Percentiles rank a stretch among this genome's conserved stretches.
These are phyloP conservation scores for Leptinotarsa rubiginosa DNA, from an alignment of 2,888 invertebrate species.

Conservation along the genomic window DNA sequence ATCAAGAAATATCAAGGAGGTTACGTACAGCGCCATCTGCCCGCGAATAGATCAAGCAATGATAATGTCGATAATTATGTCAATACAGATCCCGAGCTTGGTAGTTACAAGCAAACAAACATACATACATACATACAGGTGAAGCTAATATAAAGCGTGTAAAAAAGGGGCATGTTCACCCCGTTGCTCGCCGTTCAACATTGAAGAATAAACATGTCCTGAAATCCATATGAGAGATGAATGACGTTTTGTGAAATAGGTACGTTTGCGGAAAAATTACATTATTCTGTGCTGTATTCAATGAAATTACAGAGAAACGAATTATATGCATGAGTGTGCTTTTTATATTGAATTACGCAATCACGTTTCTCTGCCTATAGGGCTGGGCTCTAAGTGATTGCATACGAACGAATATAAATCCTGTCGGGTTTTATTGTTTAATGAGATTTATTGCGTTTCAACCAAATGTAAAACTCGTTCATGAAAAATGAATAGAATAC, in stretches of 20 bases:
- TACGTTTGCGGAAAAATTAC: constrained; percentile 18
- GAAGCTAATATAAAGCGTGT: too few species aligned
- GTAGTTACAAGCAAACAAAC: too few species aligned
- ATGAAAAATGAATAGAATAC: background rate
- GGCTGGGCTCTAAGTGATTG: constrained; percentile 32
- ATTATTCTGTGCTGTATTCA: constrained; percentile 20
- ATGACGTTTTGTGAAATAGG: constrained; percentile 9
- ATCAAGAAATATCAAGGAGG: too few species aligned
- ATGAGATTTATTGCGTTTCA: constrained; percentile 8
- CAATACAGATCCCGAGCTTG: too few species aligned
- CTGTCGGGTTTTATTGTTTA: constrained; percentile 18
- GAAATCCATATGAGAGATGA: background rate
- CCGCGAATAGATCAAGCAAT: too few species aligned
- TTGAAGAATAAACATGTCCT: background rate
- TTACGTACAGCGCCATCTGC: too few species aligned
- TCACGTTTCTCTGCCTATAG: constrained; percentile 27
- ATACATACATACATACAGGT: too few species aligned
- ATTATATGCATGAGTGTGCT: constrained; percentile 38
- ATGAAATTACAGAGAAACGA: constrained; percentile 31
- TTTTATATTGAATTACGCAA: constrained; percentile 40
- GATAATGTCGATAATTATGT: too few species aligned
- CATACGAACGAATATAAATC: constrained; percentile 26
- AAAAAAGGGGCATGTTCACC: background rate
- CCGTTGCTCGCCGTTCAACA: background rate
- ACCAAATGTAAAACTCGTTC: constrained; percentile 9